Conservation (phyloP, 2,888 invertebrate genomes). For the Platycheirus albimanus region DNA sequence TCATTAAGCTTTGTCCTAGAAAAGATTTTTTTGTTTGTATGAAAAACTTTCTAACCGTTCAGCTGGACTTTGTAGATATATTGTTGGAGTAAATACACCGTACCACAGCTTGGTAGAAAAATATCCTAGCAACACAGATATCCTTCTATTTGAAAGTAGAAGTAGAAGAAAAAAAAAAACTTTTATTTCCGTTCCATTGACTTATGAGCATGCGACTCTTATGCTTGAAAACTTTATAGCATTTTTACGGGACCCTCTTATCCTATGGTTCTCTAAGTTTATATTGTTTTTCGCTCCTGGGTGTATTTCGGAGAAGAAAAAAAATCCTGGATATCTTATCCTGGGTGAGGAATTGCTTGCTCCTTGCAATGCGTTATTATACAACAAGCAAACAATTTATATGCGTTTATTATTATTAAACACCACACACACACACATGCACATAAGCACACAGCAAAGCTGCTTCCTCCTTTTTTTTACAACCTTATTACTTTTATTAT, state of each 20-base stretch:
- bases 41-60: background rate
- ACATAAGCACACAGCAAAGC: background rate
- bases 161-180: constrained; percentile 18
- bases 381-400: constrained; percentile 62
- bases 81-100: too few species aligned
- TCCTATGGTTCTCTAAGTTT: constrained; percentile 56
- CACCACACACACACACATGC: constrained; percentile 21
- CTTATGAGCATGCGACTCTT: constrained; percentile 61
- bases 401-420: constrained; percentile 48
- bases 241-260: constrained; percentile 66
- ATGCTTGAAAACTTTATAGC: constrained; percentile 54
- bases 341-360: constrained; percentile 8
- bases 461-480: constrained; percentile 18
- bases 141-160: constrained; percentile 32
- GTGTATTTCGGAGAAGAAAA: constrained; percentile 25
- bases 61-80: background rate
- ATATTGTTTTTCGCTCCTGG: constrained; percentile 55
- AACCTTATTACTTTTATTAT: constrained; percentile 72
- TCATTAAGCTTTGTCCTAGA: constrained; percentile 18
- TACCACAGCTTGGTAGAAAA: background rate
- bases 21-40: constrained; percentile 8
- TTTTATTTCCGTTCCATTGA: constrained; percentile 69
- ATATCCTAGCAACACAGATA: constrained; percentile 7
- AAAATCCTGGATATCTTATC: too few species aligned
- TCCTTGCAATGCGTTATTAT: constrained; percentile 53